A percentile compares a stretch with the other conserved stretches of the same genome.
Evolutionary conservation across 2,797 vertebrate species (phyloP).

Genomic region (Glyptemys insculpta): DNA sequence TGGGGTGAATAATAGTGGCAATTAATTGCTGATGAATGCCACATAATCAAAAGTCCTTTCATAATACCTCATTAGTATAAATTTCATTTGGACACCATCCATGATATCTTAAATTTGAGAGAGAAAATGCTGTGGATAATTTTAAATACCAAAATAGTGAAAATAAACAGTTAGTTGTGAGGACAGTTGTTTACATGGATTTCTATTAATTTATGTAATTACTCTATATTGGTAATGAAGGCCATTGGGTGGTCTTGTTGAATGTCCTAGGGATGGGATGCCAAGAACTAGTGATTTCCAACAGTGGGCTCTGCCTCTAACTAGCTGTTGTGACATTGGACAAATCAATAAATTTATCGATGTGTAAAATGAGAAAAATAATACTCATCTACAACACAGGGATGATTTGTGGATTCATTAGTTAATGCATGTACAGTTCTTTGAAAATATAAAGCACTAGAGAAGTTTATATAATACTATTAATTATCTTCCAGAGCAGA

Average conservation of each 20-base stretch:
- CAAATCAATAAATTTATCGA: not conserved
- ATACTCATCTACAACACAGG: not conserved
- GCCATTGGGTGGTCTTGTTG: not conserved
- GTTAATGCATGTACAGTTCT: not conserved
- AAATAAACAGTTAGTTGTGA: slow-evolving; percentile 50
- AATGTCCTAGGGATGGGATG: not conserved
- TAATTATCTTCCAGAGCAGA: not conserved
- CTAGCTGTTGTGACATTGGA: not conserved
- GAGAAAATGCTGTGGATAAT: not conserved
- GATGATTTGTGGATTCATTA: not conserved
- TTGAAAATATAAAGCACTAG: not conserved
- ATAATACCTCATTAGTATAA: slow-evolving; percentile 29
- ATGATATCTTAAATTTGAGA: not conserved
- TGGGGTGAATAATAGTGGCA: slow-evolving; percentile 63
- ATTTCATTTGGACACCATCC: slow-evolving; percentile 53
- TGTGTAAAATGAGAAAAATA: not conserved
- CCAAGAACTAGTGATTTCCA: not conserved
- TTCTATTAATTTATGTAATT: slow-evolving; percentile 48
- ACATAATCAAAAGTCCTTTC: slow-evolving; percentile 45
- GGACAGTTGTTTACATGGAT: slow-evolving; percentile 45
- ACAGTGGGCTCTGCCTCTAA: not conserved
- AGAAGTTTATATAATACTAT: not conserved
- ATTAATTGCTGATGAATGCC: slow-evolving; percentile 66
- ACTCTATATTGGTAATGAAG: not conserved
- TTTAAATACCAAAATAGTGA: slow-evolving; percentile 28